Evolutionary conservation across 2,888 invertebrate species (phyloP), one percentile per base, ranked within the genome.

Genomic region (Andrena haemorrhoa): DNA sequence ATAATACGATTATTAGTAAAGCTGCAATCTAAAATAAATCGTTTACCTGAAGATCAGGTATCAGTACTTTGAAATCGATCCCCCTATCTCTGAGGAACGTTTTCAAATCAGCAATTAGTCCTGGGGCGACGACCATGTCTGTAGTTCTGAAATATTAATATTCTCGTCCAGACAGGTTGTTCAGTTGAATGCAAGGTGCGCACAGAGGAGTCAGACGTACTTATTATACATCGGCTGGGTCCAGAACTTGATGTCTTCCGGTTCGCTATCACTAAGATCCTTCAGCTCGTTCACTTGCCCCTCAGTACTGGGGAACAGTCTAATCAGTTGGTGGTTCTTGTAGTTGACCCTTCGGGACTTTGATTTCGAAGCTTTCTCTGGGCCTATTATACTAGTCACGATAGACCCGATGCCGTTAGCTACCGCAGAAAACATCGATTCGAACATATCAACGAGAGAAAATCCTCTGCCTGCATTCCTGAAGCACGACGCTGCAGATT

Each of bases 41-140:
- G 35, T 3, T 26, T 86, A 96, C 96, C 95, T 97, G 96, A 35
- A 97, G 95, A 92, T 97, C 97, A 90, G 96, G 95, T 89, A 97
- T 96, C 41, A 97, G 94, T 0, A 97, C 95, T 84, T 96, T 95
- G 85, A 95, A 96, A 66, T 96, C 95, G 47, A 97, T 96, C 58
- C 95, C 95, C 80, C 95, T 95, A 16, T 96, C 95, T 76, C 95
- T 95, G 4, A 97, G 94, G 89, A 95, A 95, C 58, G 95, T 95
- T 89, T 95, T 95, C 3, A 96, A 94, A 73, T 96, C 95, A 2
- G 91, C 91, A 2, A 96, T 93, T 74, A 96, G 94, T 79, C 95
- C 95, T 1, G 97, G 97, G 0, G 97, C 96, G 12, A 97, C 96
- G 66, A 97, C 95, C 4, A 98, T 94, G 91, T 98, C 97, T 0